Percentiles rank a stretch among this genome's conserved stretches.
phyloP scores from a whole-genome alignment of 2,888 invertebrate species.

The Heliothis peltigera region DNA sequence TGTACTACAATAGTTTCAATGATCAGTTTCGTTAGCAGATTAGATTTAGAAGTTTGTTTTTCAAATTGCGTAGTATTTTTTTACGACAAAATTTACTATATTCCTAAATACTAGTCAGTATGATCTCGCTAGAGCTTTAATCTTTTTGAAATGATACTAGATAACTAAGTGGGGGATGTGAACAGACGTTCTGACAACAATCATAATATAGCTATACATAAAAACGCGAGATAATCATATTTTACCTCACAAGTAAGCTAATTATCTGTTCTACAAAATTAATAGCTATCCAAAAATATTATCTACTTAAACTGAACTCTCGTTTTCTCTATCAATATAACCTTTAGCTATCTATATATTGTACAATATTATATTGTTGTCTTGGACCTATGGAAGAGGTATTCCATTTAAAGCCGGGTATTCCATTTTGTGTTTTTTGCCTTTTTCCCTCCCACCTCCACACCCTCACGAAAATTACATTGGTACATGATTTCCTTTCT shows the following conservation, averaged over 20 bases:
- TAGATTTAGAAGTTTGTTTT: constrained; percentile 15
- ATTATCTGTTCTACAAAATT: constrained; percentile 14
- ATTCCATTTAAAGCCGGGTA: not conserved
- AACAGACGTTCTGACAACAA: not conserved
- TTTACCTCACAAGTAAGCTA: constrained; percentile 6
- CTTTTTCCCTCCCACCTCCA: constrained; percentile 4
- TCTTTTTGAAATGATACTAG: constrained; percentile 37
- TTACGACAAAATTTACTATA: constrained; percentile 20
- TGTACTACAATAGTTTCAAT: constrained; percentile 12
- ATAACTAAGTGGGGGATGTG: constrained; percentile 18
- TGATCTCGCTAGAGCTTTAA: constrained; percentile 61
- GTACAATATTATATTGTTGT: constrained; percentile 1
- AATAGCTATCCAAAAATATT: not conserved
- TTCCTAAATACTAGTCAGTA: constrained; percentile 52
- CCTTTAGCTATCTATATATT: not conserved
- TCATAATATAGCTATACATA: not conserved
- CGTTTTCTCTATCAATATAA: constrained; percentile 8
- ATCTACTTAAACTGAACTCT: constrained; percentile 18
- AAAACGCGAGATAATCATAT: constrained; percentile 20
- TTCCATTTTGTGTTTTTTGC: not conserved
- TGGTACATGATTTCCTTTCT: constrained; percentile 29
- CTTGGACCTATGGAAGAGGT: not conserved
- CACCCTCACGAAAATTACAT: not conserved
- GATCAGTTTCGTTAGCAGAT: constrained; percentile 15
- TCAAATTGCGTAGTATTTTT: constrained; percentile 18